Percentiles rank a stretch among this genome's conserved stretches.
These are phyloP conservation scores for Urophycis tenuis DNA, from an alignment of 2,797 vertebrate genomes.

Conservation along the genomic window DNA sequence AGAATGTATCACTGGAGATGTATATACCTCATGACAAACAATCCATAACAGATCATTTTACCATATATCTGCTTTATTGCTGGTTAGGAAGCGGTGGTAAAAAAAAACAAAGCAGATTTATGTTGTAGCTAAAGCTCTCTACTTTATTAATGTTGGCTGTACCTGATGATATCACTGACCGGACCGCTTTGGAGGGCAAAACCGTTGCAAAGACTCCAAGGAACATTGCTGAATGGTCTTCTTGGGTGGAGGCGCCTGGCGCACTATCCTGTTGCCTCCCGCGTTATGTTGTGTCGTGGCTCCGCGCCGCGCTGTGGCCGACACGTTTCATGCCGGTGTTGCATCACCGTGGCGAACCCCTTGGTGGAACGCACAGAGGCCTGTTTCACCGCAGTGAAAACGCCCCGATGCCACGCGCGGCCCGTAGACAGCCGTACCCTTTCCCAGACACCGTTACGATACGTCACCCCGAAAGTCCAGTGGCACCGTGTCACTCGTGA, in stretches of 20 bases:
- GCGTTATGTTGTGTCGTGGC: neutral
- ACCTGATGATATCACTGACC: constrained; percentile 16
- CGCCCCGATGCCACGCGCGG: neutral
- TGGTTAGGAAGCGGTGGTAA: neutral
- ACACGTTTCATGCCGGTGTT: neutral
- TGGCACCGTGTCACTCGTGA: neutral
- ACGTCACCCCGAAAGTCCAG: neutral
- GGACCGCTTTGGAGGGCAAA: constrained; percentile 17
- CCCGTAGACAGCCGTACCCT: neutral
- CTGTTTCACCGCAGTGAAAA: neutral
- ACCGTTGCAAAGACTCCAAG: constrained; percentile 8
- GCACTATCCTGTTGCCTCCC: neutral
- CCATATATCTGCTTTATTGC: neutral
- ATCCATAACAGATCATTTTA: neutral
- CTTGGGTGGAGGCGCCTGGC: neutral
- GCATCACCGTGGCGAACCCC: neutral
- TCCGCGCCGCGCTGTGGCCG: neutral
- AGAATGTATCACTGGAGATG: neutral
- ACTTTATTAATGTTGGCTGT: constrained; percentile 18
- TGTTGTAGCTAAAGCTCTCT: constrained; percentile 8
- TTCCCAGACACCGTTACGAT: neutral
- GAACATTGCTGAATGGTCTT: constrained; percentile 17
- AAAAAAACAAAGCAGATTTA: neutral
- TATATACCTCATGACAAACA: neutral
- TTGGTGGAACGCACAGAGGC: neutral